These are phyloP conservation scores for Parazoanthus darwini DNA, from an alignment of 92 coral and sea anemone species.

Conservation along the genomic window DNA sequence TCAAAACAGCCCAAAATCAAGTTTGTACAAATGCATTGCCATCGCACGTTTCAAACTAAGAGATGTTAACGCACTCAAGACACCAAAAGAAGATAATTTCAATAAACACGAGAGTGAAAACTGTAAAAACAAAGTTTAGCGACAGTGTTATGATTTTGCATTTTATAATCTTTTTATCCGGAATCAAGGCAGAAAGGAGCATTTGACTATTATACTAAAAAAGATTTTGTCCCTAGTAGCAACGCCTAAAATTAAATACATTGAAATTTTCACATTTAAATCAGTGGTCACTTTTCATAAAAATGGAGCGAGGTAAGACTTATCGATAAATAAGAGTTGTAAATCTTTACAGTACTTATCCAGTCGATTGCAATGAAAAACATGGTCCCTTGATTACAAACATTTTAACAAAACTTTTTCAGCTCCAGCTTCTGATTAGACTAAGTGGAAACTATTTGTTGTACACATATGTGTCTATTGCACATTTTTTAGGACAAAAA, in stretches of 20 bases:
- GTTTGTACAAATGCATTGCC: neutral
- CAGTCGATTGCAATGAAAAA: neutral
- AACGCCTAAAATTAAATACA: neutral
- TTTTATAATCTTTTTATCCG: neutral
- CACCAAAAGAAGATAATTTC: neutral
- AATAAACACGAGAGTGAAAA: neutral
- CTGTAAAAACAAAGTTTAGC: neutral
- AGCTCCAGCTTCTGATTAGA: too few species aligned
- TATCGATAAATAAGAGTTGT: neutral
- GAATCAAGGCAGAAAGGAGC: neutral
- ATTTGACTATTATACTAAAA: neutral
- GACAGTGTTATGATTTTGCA: neutral
- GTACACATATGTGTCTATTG: neutral
- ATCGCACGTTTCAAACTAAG: neutral
- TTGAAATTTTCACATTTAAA: neutral
- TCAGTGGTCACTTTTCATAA: too few species aligned
- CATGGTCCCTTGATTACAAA: neutral
- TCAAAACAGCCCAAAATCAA: neutral
- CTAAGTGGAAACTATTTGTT: neutral
- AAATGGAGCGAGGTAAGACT: neutral
- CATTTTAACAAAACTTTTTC: neutral
- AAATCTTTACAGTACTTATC: neutral
- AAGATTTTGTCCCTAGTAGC: neutral
- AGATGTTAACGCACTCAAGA: neutral
- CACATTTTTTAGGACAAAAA: neutral